phyloP scores from a whole-genome alignment of 2,113 vertebrate genomes.

The Aphyosemion australe region DNA sequence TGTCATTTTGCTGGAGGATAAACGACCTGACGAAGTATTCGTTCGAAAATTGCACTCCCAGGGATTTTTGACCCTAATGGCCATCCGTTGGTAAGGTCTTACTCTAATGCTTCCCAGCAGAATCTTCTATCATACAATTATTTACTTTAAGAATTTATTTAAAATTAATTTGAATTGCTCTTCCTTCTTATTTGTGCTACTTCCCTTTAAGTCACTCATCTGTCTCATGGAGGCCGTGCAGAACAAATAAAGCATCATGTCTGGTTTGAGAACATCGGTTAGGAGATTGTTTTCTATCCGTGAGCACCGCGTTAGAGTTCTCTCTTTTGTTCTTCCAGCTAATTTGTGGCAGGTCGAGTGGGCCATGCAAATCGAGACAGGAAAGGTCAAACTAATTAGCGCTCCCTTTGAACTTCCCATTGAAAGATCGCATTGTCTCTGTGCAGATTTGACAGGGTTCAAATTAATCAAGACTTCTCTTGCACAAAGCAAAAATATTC shows the following conservation, averaged over 20 bases:
- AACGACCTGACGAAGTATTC: too few relatives aligned
- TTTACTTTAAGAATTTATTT: too few relatives aligned
- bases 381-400: constrained; percentile 84
- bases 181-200: too few relatives aligned
- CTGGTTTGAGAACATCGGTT: constrained; percentile 49
- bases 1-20: too few relatives aligned
- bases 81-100: too few relatives aligned
- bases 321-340: constrained; percentile 72
- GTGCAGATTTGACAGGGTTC: constrained; percentile 63
- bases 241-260: constrained; percentile 34
- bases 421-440: constrained; percentile 51
- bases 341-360: constrained; percentile 63
- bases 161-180: too few relatives aligned
- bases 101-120: too few relatives aligned
- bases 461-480: constrained; percentile 54
- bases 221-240: not conserved
- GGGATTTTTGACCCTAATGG: too few relatives aligned
- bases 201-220: too few relatives aligned
- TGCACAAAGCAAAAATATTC: constrained; percentile 15
- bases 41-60: too few relatives aligned
- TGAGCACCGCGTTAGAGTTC: constrained; percentile 41
- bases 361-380: constrained; percentile 78
- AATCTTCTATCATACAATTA: too few relatives aligned
- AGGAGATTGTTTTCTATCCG: constrained; percentile 38
- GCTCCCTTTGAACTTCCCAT: constrained; percentile 71